These are phyloP conservation scores for Hydrotaea cyrtoneurina DNA, from an alignment of 2,888 invertebrate species.

Conservation along the genomic window DNA sequence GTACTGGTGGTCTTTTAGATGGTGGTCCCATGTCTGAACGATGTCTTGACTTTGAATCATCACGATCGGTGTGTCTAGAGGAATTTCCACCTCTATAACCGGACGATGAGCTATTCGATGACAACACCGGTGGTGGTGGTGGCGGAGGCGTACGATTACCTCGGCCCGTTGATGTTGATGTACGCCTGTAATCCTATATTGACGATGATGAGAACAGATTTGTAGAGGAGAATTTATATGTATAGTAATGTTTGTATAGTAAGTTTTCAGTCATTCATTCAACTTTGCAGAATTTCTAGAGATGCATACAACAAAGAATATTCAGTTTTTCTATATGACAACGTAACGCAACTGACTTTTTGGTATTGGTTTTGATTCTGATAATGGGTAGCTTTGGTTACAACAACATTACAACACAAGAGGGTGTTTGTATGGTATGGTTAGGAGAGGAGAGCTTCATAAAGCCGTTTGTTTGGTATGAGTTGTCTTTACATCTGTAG, in stretches of 20 bases:
- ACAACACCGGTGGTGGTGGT: conserved; percentile 75
- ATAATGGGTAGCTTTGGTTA: conserved; percentile 63
- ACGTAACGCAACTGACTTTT: conserved; percentile 42
- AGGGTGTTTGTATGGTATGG: conserved; percentile 69
- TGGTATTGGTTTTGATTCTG: conserved; percentile 63
- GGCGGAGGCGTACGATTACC: conserved; percentile 79
- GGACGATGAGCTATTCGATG: conserved; percentile 71
- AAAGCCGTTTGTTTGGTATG: conserved; percentile 37
- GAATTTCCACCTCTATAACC: conserved; percentile 71
- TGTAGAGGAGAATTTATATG: conserved; percentile 74
- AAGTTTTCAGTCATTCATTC: conserved; percentile 62
- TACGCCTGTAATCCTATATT: conserved; percentile 80
- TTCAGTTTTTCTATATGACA: conserved; percentile 69
- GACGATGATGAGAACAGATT: conserved; percentile 78
- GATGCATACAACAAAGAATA: conserved; percentile 60
- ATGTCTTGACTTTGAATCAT: conserved; percentile 73
- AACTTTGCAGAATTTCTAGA: conserved; percentile 62
- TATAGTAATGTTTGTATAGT: conserved; percentile 59
- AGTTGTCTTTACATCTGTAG: background rate
- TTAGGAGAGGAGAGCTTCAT: conserved; percentile 63
- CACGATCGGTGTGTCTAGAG: conserved; percentile 70
- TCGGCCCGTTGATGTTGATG: conserved; percentile 76
- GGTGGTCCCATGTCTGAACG: conserved; percentile 80
- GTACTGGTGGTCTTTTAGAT: conserved; percentile 74
- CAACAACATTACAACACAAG: conserved; percentile 61